Evolutionary conservation across 2,113 vertebrate genomes (phyloP).

Genomic region (Manacus vitellinus): DNA sequence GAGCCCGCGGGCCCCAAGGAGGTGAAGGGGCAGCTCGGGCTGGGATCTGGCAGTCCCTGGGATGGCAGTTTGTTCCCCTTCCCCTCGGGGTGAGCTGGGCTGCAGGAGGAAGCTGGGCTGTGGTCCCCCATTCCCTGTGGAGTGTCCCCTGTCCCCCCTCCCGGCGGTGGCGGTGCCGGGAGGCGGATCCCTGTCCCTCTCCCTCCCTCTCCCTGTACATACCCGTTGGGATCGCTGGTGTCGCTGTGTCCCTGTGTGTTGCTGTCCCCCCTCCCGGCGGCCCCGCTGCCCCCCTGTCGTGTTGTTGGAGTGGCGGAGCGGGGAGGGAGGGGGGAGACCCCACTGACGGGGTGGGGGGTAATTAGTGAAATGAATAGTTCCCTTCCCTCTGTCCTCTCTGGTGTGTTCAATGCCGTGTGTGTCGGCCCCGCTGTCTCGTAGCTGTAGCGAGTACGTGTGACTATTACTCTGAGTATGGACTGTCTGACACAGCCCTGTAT

Average conservation of each 20-base stretch:
- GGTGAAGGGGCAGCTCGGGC: background rate
- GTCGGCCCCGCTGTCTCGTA: conserved; percentile 87
- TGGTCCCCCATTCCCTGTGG: background rate
- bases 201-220: conserved; percentile 30
- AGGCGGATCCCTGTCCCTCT: background rate
- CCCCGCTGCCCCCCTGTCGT: conserved; percentile 7
- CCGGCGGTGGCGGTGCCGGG: background rate
- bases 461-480: conserved; percentile 87
- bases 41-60: background rate
- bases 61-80: background rate
- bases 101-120: conserved; percentile 21
- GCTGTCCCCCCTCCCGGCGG: conserved; percentile 41
- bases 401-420: conserved; percentile 85
- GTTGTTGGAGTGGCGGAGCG: conserved; percentile 41
- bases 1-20: background rate
- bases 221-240: conserved; percentile 57
- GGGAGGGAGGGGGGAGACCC: conserved; percentile 16
- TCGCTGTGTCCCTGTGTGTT: conserved; percentile 60
- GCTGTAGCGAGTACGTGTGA: conserved; percentile 91
- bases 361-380: conserved; percentile 69
- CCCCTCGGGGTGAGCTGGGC: background rate
- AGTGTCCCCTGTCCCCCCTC: background rate
- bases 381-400: conserved; percentile 82
- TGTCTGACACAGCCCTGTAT: conserved; percentile 88
- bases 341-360: background rate